These are phyloP conservation scores for Caracal caracal DNA, from an alignment of 2,113 vertebrate species.

Conservation along the genomic window DNA sequence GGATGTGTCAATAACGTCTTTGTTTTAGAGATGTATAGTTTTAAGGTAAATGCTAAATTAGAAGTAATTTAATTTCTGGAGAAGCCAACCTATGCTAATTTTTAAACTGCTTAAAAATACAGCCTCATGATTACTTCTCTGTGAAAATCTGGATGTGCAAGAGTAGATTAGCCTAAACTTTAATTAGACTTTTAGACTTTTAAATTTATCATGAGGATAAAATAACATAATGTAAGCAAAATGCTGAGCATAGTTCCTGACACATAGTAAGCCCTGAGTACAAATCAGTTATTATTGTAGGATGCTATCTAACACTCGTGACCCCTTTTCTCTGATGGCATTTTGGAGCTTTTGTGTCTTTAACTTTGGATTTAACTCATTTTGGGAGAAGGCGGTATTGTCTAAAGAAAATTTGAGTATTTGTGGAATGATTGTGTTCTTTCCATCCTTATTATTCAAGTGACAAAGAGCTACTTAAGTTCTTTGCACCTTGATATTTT, in stretches of 20 bases:
- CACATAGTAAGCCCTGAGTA: background rate
- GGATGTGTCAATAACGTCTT: background rate
- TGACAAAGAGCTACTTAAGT: background rate
- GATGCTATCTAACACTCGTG: background rate
- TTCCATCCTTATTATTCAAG: background rate
- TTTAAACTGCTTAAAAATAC: slow-evolving; percentile 33
- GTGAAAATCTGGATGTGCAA: background rate
- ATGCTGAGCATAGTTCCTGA: background rate
- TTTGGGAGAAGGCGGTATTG: background rate
- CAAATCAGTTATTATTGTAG: background rate
- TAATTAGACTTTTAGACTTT: background rate
- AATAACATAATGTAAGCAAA: background rate
- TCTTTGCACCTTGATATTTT: background rate
- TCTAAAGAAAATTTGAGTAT: background rate
- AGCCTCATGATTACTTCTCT: background rate
- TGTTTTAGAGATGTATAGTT: background rate
- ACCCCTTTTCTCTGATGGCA: background rate
- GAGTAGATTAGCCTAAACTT: slow-evolving; percentile 6
- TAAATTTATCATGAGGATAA: slow-evolving; percentile 39
- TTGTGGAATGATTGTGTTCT: background rate
- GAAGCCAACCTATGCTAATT: background rate
- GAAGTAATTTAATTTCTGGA: slow-evolving; percentile 10
- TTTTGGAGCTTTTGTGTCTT: background rate
- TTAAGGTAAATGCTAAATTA: background rate
- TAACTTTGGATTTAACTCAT: background rate